Conservation (phyloP, 2,113 vertebrate genomes). For the Chaetodon trifascialis region DNA sequence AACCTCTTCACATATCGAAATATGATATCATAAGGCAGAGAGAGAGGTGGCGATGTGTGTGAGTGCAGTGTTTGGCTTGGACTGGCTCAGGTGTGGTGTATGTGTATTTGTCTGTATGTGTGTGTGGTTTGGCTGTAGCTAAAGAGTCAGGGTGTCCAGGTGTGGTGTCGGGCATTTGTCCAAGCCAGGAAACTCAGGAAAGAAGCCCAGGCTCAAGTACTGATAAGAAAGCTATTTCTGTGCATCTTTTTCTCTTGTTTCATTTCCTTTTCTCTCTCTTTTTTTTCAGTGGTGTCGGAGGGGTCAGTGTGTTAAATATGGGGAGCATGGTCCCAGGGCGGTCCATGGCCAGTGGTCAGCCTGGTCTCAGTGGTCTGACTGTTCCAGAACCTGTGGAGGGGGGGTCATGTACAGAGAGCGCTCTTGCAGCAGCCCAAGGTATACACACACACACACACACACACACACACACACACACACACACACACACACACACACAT, state of each 20-base stretch:
- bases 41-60: slow-evolving; percentile 65
- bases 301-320: slow-evolving; percentile 93
- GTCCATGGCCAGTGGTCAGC: slow-evolving; percentile 94
- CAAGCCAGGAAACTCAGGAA: slow-evolving; percentile 58
- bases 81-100: slow-evolving; percentile 26
- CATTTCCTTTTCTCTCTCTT: not conserved
- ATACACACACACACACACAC: slow-evolving; percentile 51
- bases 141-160: slow-evolving; percentile 62
- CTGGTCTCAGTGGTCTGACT: slow-evolving; percentile 95
- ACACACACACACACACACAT: not conserved
- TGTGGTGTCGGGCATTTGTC: slow-evolving; percentile 69
- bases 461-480: no score
- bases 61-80: slow-evolving; percentile 53
- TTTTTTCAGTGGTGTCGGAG: slow-evolving; percentile 94
- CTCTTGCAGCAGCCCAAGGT: slow-evolving; percentile 95
- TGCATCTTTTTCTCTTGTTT: slow-evolving; percentile 26
- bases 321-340: slow-evolving; percentile 91
- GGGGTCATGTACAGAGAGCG: slow-evolving; percentile 92
- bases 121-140: slow-evolving; percentile 45
- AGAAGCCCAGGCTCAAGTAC: slow-evolving; percentile 36
- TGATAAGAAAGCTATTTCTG: slow-evolving; percentile 54
- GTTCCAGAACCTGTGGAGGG: slow-evolving; percentile 93
- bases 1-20: slow-evolving; percentile 40
- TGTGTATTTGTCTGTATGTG: not conserved
- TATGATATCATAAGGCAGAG: slow-evolving; percentile 41